phyloP scores from a whole-genome alignment of 2,113 vertebrate genomes.

The Nematolebias whitei region DNA sequence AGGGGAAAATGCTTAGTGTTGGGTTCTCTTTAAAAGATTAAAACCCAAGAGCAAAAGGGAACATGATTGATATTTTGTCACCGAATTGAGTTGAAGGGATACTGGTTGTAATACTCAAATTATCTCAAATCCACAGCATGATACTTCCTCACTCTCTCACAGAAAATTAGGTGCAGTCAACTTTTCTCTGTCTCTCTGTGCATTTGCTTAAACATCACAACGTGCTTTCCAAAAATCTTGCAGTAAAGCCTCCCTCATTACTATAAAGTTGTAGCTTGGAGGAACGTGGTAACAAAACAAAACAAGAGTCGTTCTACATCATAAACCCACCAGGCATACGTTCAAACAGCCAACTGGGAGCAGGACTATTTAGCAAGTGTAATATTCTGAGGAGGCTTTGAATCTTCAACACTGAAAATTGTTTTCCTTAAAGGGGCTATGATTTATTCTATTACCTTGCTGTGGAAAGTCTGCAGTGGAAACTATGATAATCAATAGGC shows the following conservation, averaged over 20 bases:
- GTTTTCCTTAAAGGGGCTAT: constrained; percentile 52
- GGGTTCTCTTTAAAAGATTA: constrained; percentile 49
- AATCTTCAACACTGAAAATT: constrained; percentile 53
- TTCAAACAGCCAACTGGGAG: constrained; percentile 69
- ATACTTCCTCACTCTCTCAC: constrained; percentile 66
- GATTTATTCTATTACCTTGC: constrained; percentile 59
- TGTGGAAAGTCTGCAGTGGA: constrained; percentile 54
- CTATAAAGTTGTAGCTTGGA: constrained; percentile 67
- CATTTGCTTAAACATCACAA: constrained; percentile 66
- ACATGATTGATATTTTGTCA: constrained; percentile 38
- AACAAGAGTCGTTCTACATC: constrained; percentile 68
- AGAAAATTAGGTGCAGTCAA: constrained; percentile 43
- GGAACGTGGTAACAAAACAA: constrained; percentile 73
- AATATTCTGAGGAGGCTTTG: constrained; percentile 62
- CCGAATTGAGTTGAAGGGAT: constrained; percentile 48
- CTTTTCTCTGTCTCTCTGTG: too few relatives aligned
- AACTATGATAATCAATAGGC: constrained; percentile 61
- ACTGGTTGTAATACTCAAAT: constrained; percentile 45
- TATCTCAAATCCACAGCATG: constrained; percentile 51
- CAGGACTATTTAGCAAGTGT: constrained; percentile 42
- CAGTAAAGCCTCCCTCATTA: constrained; percentile 70
- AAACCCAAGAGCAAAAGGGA: constrained; percentile 47
- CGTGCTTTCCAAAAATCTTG: constrained; percentile 58
- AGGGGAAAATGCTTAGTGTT: not conserved
- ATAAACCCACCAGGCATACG: constrained; percentile 63